phyloP scores from a whole-genome alignment of 2,888 invertebrate species.

The Polydrusus pterygomalis region DNA sequence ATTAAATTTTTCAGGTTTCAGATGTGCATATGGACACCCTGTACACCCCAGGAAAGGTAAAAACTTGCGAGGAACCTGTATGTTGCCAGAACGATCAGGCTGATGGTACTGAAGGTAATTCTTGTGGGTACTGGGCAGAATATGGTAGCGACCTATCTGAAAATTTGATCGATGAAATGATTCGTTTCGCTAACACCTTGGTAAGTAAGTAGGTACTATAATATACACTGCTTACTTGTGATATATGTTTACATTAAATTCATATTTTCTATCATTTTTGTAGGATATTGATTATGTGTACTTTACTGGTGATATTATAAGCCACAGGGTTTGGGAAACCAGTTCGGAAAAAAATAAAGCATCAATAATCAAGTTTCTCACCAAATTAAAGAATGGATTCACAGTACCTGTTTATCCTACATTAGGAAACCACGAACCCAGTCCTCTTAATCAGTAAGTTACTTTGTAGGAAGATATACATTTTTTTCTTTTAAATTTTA shows the following conservation, averaged over 20 bases:
- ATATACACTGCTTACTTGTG: too few relatives aligned
- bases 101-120: conserved; percentile 58
- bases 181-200: conserved; percentile 67
- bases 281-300: conserved; percentile 80
- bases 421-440: conserved; percentile 82
- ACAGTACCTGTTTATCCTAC: conserved; percentile 76
- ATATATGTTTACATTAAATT: too few relatives aligned
- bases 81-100: conserved; percentile 84
- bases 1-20: neutral
- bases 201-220: conserved; percentile 55
- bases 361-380: conserved; percentile 75
- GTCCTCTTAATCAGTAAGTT: conserved; percentile 87
- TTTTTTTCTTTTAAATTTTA: too few relatives aligned
- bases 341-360: conserved; percentile 77
- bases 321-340: conserved; percentile 93
- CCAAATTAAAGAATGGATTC: conserved; percentile 70
- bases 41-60: conserved; percentile 78
- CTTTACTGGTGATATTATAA: conserved; percentile 91
- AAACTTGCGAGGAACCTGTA: conserved; percentile 84
- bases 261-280: neutral
- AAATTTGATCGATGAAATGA: conserved; percentile 78
- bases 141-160: conserved; percentile 83
- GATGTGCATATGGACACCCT: conserved; percentile 88
- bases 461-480: too few relatives aligned
- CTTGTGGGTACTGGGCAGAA: conserved; percentile 89